phyloP scores from a whole-genome alignment of 2,113 vertebrate species.

The Gallinago paraguaiae region DNA sequence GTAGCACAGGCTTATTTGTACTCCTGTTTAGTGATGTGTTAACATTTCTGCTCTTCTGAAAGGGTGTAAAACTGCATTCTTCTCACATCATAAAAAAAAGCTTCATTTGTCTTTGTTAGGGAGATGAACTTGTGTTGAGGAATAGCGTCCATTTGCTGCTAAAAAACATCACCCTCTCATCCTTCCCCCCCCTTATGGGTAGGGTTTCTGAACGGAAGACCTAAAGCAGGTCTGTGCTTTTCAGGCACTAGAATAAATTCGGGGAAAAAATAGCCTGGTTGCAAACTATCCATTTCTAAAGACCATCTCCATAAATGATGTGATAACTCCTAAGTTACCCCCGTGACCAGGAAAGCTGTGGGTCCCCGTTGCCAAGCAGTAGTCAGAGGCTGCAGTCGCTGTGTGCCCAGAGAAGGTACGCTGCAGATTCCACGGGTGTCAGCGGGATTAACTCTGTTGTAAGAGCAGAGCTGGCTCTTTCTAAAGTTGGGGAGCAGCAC shows the following conservation, averaged over 20 bases:
- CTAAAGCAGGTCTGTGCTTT: not conserved
- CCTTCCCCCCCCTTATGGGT: fast-evolving
- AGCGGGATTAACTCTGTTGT: not conserved
- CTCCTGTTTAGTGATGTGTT: not conserved
- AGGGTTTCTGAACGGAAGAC: not conserved
- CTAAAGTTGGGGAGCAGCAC: not conserved
- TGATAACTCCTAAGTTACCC: not conserved
- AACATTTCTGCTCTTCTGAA: not conserved
- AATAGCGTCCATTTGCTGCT: not conserved
- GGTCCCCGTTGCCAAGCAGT: not conserved
- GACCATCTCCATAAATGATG: not conserved
- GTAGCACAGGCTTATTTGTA: not conserved
- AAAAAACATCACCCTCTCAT: not conserved
- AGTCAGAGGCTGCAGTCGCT: not conserved
- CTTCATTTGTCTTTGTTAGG: not conserved
- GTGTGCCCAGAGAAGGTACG: not conserved
- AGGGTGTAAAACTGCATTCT: fast-evolving
- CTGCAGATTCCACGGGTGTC: not conserved
- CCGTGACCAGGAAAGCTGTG: not conserved
- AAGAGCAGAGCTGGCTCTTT: not conserved
- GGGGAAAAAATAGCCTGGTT: not conserved
- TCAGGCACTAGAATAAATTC: not conserved
- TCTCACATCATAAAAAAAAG: not conserved
- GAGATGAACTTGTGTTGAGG: not conserved
- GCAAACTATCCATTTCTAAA: not conserved